These are phyloP conservation scores for Atrichornis clamosus DNA, from an alignment of 2,113 vertebrate species.

Conservation along the genomic window DNA sequence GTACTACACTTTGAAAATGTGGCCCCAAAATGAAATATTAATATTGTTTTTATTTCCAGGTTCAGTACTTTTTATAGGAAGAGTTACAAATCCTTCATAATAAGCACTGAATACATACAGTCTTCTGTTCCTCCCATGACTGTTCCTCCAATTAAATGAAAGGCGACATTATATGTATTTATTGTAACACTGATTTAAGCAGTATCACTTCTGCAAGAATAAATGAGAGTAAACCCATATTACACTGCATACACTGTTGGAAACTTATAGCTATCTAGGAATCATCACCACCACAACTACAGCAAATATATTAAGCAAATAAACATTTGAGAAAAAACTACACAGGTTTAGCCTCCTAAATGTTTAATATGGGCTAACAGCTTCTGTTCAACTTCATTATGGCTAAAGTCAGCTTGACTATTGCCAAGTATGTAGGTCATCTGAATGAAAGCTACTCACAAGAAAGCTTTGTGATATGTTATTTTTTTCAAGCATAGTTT, in stretches of 20 bases:
- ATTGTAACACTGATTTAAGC: not conserved
- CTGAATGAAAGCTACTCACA: not conserved
- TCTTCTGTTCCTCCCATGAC: not conserved
- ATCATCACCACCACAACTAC: not conserved
- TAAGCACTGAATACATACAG: not conserved
- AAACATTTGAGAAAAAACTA: not conserved
- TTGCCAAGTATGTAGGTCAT: not conserved
- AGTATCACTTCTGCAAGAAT: not conserved
- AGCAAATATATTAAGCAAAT: not conserved
- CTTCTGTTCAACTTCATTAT: not conserved
- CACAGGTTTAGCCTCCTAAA: not conserved
- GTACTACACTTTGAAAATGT: not conserved
- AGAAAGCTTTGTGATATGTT: not conserved
- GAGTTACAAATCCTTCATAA: conserved; percentile 82
- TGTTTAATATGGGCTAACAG: not conserved
- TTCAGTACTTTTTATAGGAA: conserved; percentile 85
- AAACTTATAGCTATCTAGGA: not conserved
- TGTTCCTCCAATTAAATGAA: not conserved
- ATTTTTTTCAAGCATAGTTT: not conserved
- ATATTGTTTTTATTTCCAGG: conserved; percentile 73
- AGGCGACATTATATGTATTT: not conserved
- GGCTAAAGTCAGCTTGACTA: not conserved
- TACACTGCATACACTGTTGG: not conserved
- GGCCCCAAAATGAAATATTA: not conserved
- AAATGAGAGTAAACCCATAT: not conserved